Evolutionary conservation across 2,113 vertebrate genomes (phyloP).

Genomic region (Mirza zaza): DNA sequence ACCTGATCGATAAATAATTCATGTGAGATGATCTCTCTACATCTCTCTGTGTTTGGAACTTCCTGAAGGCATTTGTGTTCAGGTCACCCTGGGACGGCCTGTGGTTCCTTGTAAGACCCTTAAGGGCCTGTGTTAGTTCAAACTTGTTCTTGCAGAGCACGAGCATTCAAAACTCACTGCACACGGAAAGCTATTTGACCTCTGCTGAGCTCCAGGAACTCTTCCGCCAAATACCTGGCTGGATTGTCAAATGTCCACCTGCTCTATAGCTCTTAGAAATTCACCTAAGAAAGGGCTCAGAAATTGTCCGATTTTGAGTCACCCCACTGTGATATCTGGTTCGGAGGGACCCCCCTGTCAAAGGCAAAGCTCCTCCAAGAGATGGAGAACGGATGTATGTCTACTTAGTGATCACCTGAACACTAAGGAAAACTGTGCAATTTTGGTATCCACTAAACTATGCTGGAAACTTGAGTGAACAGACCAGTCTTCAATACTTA

Average conservation of each 20-base stretch:
- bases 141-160: background rate
- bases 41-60: background rate
- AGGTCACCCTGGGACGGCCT: background rate
- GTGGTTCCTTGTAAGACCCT: background rate
- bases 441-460: background rate
- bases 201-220: background rate
- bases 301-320: background rate
- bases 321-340: background rate
- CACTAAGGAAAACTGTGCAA: background rate
- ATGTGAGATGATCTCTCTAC: too few relatives aligned
- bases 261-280: background rate
- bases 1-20: background rate
- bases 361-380: background rate
- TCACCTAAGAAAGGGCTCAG: background rate
- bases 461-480: background rate
- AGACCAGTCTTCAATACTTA: background rate
- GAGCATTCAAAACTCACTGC: background rate
- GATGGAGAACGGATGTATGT: too few relatives aligned
- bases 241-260: background rate
- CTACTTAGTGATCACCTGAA: too few relatives aligned
- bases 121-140: background rate
- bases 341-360: background rate
- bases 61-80: background rate
- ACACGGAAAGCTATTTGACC: background rate
- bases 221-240: background rate